These are phyloP conservation scores for Himantopus leucocephalus DNA, from an alignment of 2,113 vertebrate species.

Conservation along the genomic window DNA sequence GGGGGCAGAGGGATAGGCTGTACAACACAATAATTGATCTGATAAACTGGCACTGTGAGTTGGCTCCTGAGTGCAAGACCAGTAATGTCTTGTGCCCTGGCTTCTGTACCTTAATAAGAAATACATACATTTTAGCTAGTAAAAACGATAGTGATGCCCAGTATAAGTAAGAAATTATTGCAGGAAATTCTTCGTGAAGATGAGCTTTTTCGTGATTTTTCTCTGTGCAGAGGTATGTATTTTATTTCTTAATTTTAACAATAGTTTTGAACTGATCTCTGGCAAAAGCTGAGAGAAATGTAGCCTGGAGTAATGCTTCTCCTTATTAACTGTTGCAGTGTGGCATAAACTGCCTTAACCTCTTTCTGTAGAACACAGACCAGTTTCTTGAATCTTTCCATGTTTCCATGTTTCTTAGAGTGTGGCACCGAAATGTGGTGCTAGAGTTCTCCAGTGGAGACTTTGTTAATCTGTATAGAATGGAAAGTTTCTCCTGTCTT, in stretches of 20 bases:
- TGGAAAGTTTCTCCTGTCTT: neutral
- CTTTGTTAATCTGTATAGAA: neutral
- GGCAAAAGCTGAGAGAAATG: neutral
- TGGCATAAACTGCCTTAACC: neutral
- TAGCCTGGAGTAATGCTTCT: neutral
- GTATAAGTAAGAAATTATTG: neutral
- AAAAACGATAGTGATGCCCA: neutral
- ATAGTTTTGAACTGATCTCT: neutral
- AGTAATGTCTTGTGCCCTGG: neutral
- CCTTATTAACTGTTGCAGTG: neutral
- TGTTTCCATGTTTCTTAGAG: neutral
- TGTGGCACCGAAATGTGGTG: accelerated
- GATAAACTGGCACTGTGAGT: neutral
- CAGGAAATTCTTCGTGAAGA: neutral
- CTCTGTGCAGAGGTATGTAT: neutral
- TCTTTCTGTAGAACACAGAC: neutral
- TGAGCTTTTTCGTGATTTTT: neutral
- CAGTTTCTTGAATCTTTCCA: neutral
- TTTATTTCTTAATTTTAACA: neutral
- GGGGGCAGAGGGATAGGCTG: neutral
- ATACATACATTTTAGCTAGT: neutral
- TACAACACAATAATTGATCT: neutral
- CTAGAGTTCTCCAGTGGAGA: neutral
- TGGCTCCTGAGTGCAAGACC: neutral
- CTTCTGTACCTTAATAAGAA: neutral